phyloP scores from a whole-genome alignment of 2,113 vertebrate species.

The Stigmatopora nigra region DNA sequence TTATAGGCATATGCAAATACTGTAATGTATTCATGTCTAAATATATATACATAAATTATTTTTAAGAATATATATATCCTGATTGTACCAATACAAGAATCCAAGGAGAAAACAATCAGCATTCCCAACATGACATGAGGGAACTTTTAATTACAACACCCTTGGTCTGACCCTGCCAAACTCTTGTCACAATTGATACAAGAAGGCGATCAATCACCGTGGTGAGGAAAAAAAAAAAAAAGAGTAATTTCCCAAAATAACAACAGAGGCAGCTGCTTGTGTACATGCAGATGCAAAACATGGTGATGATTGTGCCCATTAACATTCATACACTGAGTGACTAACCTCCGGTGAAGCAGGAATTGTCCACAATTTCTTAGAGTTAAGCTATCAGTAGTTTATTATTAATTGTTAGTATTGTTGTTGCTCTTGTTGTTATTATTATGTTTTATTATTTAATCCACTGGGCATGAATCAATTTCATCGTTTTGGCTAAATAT shows the following conservation, averaged over 20 bases:
- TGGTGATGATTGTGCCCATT: constrained; percentile 57
- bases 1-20: too few species aligned
- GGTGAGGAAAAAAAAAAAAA: too few species aligned
- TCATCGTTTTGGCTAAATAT: constrained; percentile 31
- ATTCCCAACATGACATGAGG: neutral
- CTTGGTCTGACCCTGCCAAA: neutral
- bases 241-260: neutral
- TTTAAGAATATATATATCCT: too few species aligned
- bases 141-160: neutral
- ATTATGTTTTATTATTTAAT: neutral
- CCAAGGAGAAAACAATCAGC: neutral
- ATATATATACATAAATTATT: too few species aligned
- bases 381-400: neutral
- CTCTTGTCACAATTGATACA: constrained; percentile 5
- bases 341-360: constrained; percentile 46
- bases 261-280: constrained; percentile 1
- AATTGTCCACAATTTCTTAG: constrained; percentile 28
- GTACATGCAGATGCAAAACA: constrained; percentile 23
- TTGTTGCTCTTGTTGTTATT: too few species aligned
- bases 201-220: constrained; percentile 10
- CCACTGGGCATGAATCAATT: constrained; percentile 26
- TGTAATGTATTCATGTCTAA: too few species aligned
- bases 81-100: neutral
- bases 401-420: neutral
- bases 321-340: constrained; percentile 46